Base-by-base conservation (phyloP, 2,113 vertebrate species). In the Hyperopisus bebe region DNA sequence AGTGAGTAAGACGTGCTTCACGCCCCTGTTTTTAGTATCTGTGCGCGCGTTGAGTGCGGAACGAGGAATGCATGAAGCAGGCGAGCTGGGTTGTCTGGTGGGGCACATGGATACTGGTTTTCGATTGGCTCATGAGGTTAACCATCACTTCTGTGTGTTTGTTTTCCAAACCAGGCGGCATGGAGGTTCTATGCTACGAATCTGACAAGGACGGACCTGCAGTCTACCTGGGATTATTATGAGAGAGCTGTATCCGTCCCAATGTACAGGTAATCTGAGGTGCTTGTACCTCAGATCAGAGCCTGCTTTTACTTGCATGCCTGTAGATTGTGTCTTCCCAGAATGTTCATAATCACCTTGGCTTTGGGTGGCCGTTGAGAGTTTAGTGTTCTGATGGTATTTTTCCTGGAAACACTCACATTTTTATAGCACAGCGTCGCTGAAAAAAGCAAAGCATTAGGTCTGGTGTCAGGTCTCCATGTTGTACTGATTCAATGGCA, bases 111-210 rank as follows among this genome's bases (percentile, higher is more conserved):
- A 27, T 27, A 21, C 24, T 86, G 83, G 19, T 24, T 86, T 86
- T 86, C 5, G 15, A 80, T 21, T 80, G 5, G 74, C 74, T 80
- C 35, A 7, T 19, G 6, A 24, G 42, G n/a, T 47, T 83, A 83
- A 46, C 5, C 19, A 17, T 46, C 13, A 10, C 24, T 84, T 84
- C 31, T 84, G 8, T 27, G 9, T 84, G 44, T 47, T 27, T 46
- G 19, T 53, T 87, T 2, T 84, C 19, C 84, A 2, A 87, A 58
- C 0, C 92, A 99, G 98, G 97, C 97, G 0, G 98, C 98, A 0
- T 99, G 98, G 98, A 97, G 98, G 88, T 98, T 99, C 92, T 99
- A 99, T 0, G 98, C 98, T 92, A 99, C 98, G 44, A 99, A 98
- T 90, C 95, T 99, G 88, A 96, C 95, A 0, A 96, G 98, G 48